A percentile compares a stretch with the other conserved stretches of the same genome.
These are phyloP conservation scores for Pegoplata infirma DNA, from an alignment of 2,888 invertebrate species.

Conservation along the genomic window DNA sequence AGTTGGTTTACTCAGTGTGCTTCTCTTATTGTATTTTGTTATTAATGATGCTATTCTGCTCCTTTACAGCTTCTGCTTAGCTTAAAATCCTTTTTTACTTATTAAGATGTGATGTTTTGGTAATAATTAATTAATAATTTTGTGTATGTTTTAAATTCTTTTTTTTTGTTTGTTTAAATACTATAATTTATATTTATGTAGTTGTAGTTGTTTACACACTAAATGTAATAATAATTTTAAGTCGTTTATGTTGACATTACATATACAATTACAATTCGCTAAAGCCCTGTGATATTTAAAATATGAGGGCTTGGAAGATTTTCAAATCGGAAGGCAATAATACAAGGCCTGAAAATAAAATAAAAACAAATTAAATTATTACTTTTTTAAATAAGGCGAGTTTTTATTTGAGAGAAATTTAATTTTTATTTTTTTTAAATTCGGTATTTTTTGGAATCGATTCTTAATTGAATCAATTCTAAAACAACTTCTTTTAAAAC, in stretches of 20 bases:
- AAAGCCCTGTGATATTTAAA: constrained; percentile 74
- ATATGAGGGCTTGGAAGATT: constrained; percentile 76
- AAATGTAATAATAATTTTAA: constrained; percentile 47
- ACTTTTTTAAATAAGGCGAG: no score
- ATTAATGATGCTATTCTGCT: no score
- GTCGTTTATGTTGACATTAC: constrained; percentile 43
- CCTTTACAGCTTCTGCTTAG: no score
- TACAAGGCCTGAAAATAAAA: constrained; percentile 76
- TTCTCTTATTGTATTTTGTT: background rate
- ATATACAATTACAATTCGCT: constrained; percentile 72
- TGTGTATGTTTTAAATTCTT: constrained; percentile 3
- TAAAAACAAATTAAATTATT: no score
- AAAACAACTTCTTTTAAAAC: no score
- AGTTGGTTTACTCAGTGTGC: background rate
- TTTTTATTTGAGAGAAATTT: no score
- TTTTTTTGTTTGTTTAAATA: constrained; percentile 28
- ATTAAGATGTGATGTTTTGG: constrained; percentile 6
- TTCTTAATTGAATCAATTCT: no score
- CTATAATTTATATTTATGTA: constrained; percentile 49
- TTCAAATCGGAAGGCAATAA: constrained; percentile 77
- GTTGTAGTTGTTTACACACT: constrained; percentile 46
- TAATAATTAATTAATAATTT: constrained; percentile 23
- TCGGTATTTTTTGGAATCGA: no score
- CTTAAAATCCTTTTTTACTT: background rate
- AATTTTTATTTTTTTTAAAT: no score